Evolutionary conservation across 1,140 invertebrate genomes (phyloP).

Genomic region (Gryllus bimaculatus): DNA sequence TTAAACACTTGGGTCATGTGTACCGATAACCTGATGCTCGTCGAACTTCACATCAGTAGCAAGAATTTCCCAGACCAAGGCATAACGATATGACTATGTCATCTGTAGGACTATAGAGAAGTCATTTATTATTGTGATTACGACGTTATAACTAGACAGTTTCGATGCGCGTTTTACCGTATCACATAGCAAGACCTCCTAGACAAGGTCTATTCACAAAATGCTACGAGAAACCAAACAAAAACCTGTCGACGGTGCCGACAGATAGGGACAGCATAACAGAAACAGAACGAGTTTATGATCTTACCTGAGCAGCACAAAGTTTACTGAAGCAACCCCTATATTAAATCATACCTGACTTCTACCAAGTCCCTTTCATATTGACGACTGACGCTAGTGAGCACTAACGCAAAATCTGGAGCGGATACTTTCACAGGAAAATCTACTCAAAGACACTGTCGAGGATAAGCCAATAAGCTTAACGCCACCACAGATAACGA

Average conservation of each 20-base stretch:
- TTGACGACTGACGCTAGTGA: slow-evolving; percentile 19
- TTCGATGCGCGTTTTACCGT: too few species aligned
- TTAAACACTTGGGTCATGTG: slow-evolving; percentile 28
- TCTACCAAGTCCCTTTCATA: slow-evolving; percentile 17
- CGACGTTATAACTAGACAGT: too few species aligned
- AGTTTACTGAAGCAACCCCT: too few species aligned
- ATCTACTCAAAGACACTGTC: too few species aligned
- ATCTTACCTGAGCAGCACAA: too few species aligned
- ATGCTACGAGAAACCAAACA: too few species aligned
- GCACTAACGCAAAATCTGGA: slow-evolving; percentile 11
- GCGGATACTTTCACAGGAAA: slow-evolving; percentile 12
- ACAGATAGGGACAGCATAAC: too few species aligned
- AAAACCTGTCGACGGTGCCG: too few species aligned
- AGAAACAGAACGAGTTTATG: too few species aligned
- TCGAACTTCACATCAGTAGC: slow-evolving; percentile 18
- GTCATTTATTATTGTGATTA: slow-evolving; percentile 9
- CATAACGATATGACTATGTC: slow-evolving; percentile 23
- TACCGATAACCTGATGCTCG: slow-evolving; percentile 14
- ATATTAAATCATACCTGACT: slow-evolving; percentile 14
- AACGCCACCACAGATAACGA: too few species aligned
- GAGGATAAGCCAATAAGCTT: too few species aligned
- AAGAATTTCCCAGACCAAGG: slow-evolving; percentile 25
- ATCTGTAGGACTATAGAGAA: slow-evolving; percentile 25
- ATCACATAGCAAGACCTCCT: slow-evolving; percentile 9
- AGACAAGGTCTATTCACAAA: too few species aligned